phyloP scores from a whole-genome alignment of 2,113 vertebrate genomes.

The Butastur rufipennis region DNA sequence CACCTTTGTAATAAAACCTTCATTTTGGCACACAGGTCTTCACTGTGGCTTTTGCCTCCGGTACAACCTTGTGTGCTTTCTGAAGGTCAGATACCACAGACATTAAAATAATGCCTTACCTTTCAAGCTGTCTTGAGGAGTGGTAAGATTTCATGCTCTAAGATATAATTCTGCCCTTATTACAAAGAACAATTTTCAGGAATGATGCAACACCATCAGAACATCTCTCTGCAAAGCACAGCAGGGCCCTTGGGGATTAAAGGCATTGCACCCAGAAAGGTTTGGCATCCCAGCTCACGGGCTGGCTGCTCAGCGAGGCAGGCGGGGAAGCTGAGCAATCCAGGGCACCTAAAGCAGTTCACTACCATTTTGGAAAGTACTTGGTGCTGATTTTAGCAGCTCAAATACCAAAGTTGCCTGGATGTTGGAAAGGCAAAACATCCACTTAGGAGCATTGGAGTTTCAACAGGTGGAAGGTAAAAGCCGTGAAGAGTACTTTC shows the following conservation, averaged over 20 bases:
- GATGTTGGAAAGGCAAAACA: background rate
- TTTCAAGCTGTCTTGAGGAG: background rate
- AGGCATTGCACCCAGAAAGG: background rate
- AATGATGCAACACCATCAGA: background rate
- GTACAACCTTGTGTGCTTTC: background rate
- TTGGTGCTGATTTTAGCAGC: background rate
- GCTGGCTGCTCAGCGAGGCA: background rate
- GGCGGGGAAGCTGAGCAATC: background rate
- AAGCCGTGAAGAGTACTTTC: background rate
- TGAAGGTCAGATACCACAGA: background rate
- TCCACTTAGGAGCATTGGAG: background rate
- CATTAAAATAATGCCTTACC: background rate
- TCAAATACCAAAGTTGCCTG: background rate
- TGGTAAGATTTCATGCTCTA: background rate
- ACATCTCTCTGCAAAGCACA: background rate
- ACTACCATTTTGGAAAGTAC: background rate
- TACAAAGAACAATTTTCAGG: background rate
- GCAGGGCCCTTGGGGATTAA: background rate
- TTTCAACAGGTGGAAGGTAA: background rate
- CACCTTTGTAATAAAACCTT: background rate
- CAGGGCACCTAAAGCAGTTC: rapidly evolving
- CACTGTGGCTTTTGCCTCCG: background rate
- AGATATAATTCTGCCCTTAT: background rate
- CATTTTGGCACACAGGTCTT: background rate
- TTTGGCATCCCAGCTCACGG: background rate